Conservation (phyloP, 2,113 vertebrate species). For the Bubo blakistoni region DNA sequence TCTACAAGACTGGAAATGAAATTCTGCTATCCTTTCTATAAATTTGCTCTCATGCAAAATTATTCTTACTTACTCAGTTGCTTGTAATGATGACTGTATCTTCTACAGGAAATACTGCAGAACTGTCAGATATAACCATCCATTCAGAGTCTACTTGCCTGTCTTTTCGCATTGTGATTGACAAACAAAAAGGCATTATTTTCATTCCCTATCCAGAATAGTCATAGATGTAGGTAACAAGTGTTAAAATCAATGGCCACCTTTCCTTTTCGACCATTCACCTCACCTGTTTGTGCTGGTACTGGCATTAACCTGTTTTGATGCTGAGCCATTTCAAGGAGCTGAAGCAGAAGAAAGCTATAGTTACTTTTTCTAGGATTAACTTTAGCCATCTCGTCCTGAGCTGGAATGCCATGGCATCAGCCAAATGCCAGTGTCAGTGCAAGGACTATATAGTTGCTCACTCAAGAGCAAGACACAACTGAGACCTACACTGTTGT, state of each 20-base stretch:
- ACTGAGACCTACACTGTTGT: fast-evolving
- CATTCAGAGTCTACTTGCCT: neutral
- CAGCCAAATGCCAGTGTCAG: neutral
- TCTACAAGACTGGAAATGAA: neutral
- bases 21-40: neutral
- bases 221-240: neutral
- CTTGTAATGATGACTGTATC: neutral
- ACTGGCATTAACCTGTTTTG: neutral
- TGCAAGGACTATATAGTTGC: neutral
- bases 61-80: conserved; percentile 4
- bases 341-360: neutral
- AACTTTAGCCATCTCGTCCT: neutral
- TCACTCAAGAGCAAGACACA: neutral
- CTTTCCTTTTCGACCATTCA: neutral
- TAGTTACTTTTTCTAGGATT: neutral
- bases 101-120: neutral
- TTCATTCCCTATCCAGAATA: neutral
- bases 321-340: neutral
- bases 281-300: neutral
- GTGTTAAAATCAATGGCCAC: neutral
- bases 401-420: neutral
- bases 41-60: neutral
- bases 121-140: neutral
- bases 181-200: neutral
- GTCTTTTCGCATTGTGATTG: neutral